Evolutionary conservation across 2,113 vertebrate species (phyloP).

Genomic region (Shinisaurus crocodilurus): DNA sequence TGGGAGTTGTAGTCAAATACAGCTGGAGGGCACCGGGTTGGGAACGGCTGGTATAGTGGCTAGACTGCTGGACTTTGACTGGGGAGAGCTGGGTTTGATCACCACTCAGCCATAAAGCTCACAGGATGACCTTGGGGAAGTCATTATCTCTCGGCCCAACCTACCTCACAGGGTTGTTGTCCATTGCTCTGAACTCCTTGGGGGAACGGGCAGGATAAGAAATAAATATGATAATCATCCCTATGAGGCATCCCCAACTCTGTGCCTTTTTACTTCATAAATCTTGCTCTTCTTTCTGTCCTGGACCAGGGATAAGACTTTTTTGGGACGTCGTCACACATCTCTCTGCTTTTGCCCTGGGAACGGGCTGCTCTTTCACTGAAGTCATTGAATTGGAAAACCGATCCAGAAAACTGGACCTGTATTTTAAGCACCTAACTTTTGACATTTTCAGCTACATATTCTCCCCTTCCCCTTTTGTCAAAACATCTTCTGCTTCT

Average conservation of each 20-base stretch:
- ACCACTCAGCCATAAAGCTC: background rate
- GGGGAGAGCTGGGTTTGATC: background rate
- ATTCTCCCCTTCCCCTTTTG: slow-evolving; percentile 68
- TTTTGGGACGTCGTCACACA: background rate
- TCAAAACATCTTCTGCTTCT: slow-evolving; percentile 73
- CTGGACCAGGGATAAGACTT: background rate
- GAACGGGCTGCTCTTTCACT: slow-evolving; percentile 5
- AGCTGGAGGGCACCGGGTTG: too few relatives aligned
- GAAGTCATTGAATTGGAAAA: slow-evolving; percentile 9
- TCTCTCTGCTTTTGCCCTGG: background rate
- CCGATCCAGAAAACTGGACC: slow-evolving; percentile 27
- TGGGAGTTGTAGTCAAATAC: too few relatives aligned
- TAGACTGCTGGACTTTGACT: background rate
- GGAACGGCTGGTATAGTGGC: too few relatives aligned
- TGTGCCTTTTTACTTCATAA: background rate
- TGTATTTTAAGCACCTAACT: slow-evolving; percentile 66
- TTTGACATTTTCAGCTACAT: slow-evolving; percentile 71
- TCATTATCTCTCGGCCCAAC: background rate
- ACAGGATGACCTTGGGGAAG: background rate
- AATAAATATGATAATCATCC: background rate
- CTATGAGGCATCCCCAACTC: background rate
- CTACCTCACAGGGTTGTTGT: background rate
- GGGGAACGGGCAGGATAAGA: background rate
- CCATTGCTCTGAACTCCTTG: background rate
- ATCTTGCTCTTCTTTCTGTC: background rate